phyloP scores from a whole-genome alignment of 2,797 vertebrate genomes.

The Siniperca scherzeri region DNA sequence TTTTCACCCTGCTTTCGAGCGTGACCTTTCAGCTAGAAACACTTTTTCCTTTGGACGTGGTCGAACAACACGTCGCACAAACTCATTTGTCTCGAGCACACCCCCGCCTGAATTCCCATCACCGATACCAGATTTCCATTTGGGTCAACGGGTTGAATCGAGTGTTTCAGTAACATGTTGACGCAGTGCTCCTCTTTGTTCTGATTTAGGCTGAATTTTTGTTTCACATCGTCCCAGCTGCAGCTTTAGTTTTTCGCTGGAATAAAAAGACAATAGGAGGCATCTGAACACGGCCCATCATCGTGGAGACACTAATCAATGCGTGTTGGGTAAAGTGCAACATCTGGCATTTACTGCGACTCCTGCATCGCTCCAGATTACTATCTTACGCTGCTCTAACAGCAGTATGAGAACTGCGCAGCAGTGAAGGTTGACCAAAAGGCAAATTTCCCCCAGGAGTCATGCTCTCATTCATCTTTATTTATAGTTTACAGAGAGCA shows the following conservation, averaged over 20 bases:
- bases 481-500: not conserved
- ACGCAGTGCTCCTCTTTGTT: not conserved
- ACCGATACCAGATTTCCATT: not conserved
- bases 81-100: no score
- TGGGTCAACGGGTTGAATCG: not conserved
- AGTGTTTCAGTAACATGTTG: not conserved
- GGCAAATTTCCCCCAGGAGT: not conserved
- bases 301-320: slow-evolving; percentile 15
- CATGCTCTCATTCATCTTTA: not conserved
- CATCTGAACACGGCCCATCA: not conserved
- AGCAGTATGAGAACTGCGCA: slow-evolving; percentile 18
- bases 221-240: not conserved
- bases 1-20: not conserved
- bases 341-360: slow-evolving; percentile 59
- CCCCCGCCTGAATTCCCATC: not conserved
- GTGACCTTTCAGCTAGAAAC: no score
- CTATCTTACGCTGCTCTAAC: slow-evolving; percentile 8
- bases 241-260: not conserved
- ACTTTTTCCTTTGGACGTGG: not conserved
- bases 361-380: slow-evolving; percentile 35
- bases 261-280: slow-evolving; percentile 13
- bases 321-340: slow-evolving; percentile 17
- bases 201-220: not conserved
- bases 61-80: not conserved
- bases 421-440: slow-evolving; percentile 3